Conservation (phyloP, 2,888 invertebrate genomes). For the Pteria penguin region DNA sequence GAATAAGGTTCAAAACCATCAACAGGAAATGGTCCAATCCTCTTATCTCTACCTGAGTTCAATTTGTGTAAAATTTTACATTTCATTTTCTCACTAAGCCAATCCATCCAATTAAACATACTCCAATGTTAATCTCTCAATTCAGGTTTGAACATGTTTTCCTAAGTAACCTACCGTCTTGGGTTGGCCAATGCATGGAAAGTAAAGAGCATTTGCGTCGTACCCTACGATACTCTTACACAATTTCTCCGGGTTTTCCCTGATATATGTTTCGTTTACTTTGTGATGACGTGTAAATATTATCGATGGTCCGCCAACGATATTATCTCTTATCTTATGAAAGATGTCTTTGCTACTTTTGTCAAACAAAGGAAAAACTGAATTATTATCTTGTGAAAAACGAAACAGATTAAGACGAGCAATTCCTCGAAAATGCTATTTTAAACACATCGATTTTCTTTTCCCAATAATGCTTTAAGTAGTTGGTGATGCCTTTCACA, state of each 20-base stretch:
- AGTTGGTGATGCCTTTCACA: slow-evolving; percentile 42
- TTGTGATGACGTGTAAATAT: slow-evolving; percentile 6
- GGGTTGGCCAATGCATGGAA: slow-evolving; percentile 10
- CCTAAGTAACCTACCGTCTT: slow-evolving; percentile 9
- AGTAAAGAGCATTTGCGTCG: slow-evolving; percentile 24
- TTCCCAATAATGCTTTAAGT: slow-evolving; percentile 45
- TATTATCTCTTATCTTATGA: slow-evolving; percentile 1
- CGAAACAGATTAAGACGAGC: slow-evolving; percentile 31
- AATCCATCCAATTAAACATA: slow-evolving; percentile 25
- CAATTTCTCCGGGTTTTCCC: slow-evolving; percentile 4
- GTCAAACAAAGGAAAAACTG: not conserved
- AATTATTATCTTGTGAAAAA: not conserved
- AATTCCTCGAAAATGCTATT: slow-evolving; percentile 46
- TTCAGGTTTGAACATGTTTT: slow-evolving; percentile 17
- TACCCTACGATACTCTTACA: slow-evolving; percentile 17
- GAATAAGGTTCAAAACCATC: slow-evolving; percentile 3
- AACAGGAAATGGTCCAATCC: slow-evolving; percentile 16
- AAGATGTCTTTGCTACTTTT: not conserved
- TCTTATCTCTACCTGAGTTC: slow-evolving; percentile 1
- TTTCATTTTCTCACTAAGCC: not conserved
- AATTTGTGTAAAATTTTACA: slow-evolving; percentile 10
- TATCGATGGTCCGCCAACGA: slow-evolving; percentile 21
- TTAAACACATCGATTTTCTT: slow-evolving; percentile 54
- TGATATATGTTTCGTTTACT: not conserved
- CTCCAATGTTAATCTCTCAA: slow-evolving; percentile 8